Conservation (phyloP, 2,888 invertebrate genomes). For the Nomada hirtipes region DNA sequence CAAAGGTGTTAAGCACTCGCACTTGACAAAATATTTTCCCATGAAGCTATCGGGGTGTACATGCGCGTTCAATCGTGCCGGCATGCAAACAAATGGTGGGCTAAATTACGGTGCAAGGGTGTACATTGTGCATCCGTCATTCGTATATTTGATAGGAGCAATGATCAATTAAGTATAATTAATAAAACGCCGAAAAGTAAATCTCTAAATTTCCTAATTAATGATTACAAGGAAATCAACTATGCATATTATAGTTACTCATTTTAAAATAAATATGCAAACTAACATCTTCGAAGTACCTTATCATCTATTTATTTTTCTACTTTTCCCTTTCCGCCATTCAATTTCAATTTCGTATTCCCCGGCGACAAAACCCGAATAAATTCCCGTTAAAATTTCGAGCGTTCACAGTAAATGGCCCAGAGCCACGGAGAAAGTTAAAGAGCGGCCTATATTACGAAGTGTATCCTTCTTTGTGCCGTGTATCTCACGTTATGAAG, state of each 20-base stretch:
- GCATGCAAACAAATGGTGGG: slow-evolving; percentile 59
- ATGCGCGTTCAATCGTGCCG: slow-evolving; percentile 37
- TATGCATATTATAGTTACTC: too few relatives aligned
- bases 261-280: too few relatives aligned
- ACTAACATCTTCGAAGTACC: too few relatives aligned
- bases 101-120: slow-evolving; percentile 45
- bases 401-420: background rate
- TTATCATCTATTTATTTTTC: too few relatives aligned
- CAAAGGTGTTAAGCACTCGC: slow-evolving; percentile 45
- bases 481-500: slow-evolving; percentile 50
- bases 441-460: slow-evolving; percentile 46
- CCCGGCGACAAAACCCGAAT: too few relatives aligned
- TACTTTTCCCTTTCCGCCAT: too few relatives aligned
- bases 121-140: slow-evolving; percentile 46
- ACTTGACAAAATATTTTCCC: slow-evolving; percentile 76
- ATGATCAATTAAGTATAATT: background rate
- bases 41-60: slow-evolving; percentile 28
- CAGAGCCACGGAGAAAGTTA: slow-evolving; percentile 53
- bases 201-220: too few relatives aligned
- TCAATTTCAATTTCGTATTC: background rate
- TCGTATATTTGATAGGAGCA: slow-evolving; percentile 24
- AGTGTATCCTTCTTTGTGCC: slow-evolving; percentile 52
- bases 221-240: too few relatives aligned
- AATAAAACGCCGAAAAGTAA: too few relatives aligned
- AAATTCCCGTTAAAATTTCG: slow-evolving; percentile 16